Conservation (phyloP, 2,113 vertebrate species). For the Salvator merianae region DNA sequence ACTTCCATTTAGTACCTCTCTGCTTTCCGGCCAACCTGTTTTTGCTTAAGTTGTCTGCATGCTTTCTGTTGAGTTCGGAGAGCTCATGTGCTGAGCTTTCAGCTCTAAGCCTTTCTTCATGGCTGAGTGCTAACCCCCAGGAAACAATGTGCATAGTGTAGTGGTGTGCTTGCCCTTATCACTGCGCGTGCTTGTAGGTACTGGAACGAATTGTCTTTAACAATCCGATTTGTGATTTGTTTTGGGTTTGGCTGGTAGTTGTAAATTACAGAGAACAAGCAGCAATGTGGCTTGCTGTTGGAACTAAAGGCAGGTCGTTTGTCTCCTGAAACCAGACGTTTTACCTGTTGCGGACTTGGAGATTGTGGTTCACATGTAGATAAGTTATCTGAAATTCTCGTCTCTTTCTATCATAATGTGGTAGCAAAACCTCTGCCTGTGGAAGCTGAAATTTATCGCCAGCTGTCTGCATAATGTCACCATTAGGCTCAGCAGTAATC, state of each 20-base stretch:
- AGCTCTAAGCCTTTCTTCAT: slow-evolving; percentile 13
- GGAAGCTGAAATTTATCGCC: not conserved
- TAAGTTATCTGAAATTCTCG: not conserved
- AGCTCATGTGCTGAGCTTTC: not conserved
- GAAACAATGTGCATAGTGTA: slow-evolving; percentile 5
- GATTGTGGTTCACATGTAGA: not conserved
- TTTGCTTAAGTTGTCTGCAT: not conserved
- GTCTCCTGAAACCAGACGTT: not conserved
- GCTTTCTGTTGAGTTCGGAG: not conserved
- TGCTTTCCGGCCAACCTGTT: not conserved
- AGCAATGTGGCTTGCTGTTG: not conserved
- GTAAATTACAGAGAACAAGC: not conserved
- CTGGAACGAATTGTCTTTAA: slow-evolving; percentile 20
- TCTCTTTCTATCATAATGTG: not conserved
- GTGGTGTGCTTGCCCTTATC: not conserved
- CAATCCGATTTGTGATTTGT: slow-evolving; percentile 14
- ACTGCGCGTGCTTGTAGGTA: slow-evolving; percentile 6
- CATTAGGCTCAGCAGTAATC: not conserved
- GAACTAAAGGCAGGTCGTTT: not conserved
- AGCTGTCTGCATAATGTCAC: not conserved
- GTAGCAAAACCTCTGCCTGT: not conserved
- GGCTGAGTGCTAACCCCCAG: not conserved
- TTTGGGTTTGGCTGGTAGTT: slow-evolving; percentile 1
- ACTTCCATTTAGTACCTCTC: not conserved
- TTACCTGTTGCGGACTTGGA: not conserved